Conservation (phyloP, 2,113 vertebrate species). For the Oryzias woworae region DNA sequence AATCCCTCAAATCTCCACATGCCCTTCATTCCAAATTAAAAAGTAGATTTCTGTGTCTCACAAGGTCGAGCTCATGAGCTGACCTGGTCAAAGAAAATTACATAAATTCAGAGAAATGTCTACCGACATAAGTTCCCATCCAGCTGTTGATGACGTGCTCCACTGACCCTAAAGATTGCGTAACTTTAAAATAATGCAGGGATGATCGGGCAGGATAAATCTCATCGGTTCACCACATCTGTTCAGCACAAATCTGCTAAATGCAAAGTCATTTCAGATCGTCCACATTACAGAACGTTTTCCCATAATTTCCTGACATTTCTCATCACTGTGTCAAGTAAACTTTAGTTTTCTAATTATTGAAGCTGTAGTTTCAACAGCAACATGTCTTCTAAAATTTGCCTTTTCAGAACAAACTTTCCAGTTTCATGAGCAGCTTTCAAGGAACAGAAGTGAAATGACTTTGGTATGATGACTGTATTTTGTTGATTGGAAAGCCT, state of each 20-base stretch:
- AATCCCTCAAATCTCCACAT: neutral
- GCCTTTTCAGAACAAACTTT: too few species aligned
- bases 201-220: neutral
- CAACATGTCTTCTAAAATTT: too few species aligned
- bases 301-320: too few species aligned
- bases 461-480: too few species aligned
- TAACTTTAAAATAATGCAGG: constrained; percentile 50
- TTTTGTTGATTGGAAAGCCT: too few species aligned
- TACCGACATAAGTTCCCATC: constrained; percentile 29
- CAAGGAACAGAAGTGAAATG: too few species aligned
- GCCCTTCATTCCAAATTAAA: constrained; percentile 1
- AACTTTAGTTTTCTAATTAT: too few species aligned
- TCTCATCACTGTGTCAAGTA: too few species aligned
- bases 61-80: constrained; percentile 24
- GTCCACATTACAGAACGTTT: too few species aligned
- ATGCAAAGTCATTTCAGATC: too few species aligned
- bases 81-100: constrained; percentile 17
- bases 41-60: neutral
- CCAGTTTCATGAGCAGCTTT: too few species aligned
- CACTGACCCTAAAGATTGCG: constrained; percentile 63
- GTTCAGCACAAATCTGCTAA: neutral
- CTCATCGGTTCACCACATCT: neutral
- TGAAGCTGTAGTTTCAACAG: too few species aligned
- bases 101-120: constrained; percentile 48
- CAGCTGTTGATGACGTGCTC: constrained; percentile 55